These are phyloP conservation scores for Trinorchestia longiramus DNA, from an alignment of 1,140 invertebrate genomes.

Conservation along the genomic window DNA sequence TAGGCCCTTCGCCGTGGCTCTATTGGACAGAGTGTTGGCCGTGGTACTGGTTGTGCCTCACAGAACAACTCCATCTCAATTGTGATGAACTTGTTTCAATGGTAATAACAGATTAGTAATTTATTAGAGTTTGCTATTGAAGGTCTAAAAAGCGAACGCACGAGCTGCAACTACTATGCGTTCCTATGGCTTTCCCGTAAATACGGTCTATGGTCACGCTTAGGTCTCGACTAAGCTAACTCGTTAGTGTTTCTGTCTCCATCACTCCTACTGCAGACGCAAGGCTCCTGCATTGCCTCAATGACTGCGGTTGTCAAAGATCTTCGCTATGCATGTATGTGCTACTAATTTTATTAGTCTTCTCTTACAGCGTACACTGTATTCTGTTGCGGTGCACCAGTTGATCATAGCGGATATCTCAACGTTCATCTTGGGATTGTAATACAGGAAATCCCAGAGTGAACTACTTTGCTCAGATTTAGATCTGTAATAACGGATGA, in stretches of 20 bases:
- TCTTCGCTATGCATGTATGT: too few species aligned
- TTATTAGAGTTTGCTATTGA: not conserved
- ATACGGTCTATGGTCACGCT: not conserved
- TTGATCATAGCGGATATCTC: not conserved
- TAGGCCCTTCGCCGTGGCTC: slow-evolving; percentile 70
- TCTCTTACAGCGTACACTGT: not conserved
- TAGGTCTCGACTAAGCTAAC: not conserved
- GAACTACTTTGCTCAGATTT: not conserved
- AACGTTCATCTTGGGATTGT: not conserved
- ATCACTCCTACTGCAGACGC: not conserved
- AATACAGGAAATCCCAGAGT: not conserved
- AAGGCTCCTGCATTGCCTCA: not conserved
- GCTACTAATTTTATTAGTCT: too few species aligned
- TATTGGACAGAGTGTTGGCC: not conserved
- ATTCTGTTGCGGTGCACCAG: not conserved
- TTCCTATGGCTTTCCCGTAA: too few species aligned
- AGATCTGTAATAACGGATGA: not conserved
- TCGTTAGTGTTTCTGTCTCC: not conserved
- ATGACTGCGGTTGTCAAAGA: too few species aligned
- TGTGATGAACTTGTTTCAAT: slow-evolving; percentile 15
- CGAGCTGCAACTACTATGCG: not conserved
- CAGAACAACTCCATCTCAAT: not conserved
- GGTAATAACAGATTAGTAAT: slow-evolving; percentile 44
- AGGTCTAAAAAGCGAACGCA: not conserved
- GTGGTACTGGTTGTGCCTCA: too few species aligned